These are phyloP conservation scores for Carassius gibelio DNA, from an alignment of 2,113 vertebrate genomes.

Conservation along the genomic window DNA sequence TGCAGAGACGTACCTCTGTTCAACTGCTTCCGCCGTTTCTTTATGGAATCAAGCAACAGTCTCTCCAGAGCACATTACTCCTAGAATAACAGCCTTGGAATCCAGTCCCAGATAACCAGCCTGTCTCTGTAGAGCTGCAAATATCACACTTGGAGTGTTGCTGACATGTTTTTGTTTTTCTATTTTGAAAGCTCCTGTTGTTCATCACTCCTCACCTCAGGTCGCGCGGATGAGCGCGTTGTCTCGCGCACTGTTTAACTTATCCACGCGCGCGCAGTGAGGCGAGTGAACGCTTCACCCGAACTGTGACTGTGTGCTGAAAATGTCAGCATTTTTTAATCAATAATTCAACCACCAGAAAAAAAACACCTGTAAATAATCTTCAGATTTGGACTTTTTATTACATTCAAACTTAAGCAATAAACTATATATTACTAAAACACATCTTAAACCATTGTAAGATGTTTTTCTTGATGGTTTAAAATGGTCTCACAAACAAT, in stretches of 20 bases:
- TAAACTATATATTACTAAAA: neutral
- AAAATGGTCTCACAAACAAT: neutral
- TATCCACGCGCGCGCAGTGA: neutral
- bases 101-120: neutral
- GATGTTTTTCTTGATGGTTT: neutral
- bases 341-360: neutral
- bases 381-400: too few species aligned
- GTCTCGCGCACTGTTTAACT: neutral
- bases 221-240: neutral
- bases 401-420: too few species aligned
- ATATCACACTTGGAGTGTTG: neutral
- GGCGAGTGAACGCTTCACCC: neutral
- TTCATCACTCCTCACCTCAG: conserved; percentile 6
- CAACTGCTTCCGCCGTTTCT: neutral
- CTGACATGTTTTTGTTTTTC: neutral
- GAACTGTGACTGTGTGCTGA: neutral
- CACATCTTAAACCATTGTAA: neutral
- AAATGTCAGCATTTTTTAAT: neutral
- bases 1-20: neutral
- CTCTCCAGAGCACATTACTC: conserved; percentile 6
- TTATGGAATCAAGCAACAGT: neutral
- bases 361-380: neutral
- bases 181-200: neutral
- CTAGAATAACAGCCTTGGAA: conserved; percentile 17
- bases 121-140: neutral